Evolutionary conservation across 2,113 vertebrate genomes (phyloP).

Genomic region (Vombatus ursinus): DNA sequence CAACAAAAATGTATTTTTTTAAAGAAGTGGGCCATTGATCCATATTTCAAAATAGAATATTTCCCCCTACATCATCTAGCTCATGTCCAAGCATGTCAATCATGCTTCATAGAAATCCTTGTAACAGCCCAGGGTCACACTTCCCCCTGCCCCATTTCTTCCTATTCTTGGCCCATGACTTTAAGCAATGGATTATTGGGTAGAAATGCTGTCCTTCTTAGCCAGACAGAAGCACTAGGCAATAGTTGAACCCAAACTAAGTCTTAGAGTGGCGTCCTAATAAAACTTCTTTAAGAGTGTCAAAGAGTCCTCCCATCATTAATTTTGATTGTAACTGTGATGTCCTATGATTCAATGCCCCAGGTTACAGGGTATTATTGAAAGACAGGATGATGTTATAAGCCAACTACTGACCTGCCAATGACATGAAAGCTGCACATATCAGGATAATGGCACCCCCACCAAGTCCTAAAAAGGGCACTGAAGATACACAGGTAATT

Average conservation of each 20-base stretch:
- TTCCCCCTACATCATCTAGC: background rate
- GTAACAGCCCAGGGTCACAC: background rate
- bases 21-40: background rate
- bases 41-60: background rate
- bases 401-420: constrained; percentile 82
- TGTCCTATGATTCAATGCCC: background rate
- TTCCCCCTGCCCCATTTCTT: background rate
- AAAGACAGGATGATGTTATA: background rate
- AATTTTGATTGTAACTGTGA: background rate
- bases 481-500: constrained; percentile 51
- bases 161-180: background rate
- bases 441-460: constrained; percentile 72
- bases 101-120: background rate
- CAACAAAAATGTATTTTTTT: background rate
- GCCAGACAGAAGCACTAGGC: background rate
- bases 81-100: background rate
- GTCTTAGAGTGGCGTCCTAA: background rate
- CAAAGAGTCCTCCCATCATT: fast-evolving
- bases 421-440: constrained; percentile 75
- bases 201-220: background rate
- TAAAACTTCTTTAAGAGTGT: background rate
- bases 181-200: background rate
- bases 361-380: background rate
- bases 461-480: constrained; percentile 42
- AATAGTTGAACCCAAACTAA: background rate